Base-by-base conservation (phyloP, 2,888 invertebrate species). In the Adineta ricciae region DNA sequence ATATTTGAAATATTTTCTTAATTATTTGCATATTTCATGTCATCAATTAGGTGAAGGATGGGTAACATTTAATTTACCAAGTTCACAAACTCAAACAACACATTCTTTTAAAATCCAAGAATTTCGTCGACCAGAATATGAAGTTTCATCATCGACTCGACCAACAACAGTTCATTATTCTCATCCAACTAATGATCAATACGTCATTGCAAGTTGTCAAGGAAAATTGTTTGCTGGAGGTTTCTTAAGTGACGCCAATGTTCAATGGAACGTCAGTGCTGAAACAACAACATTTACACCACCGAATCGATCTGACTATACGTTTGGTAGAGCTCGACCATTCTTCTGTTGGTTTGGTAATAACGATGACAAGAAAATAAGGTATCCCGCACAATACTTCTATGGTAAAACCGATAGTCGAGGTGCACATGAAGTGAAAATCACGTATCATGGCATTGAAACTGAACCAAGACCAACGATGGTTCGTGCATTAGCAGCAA, bases 241-340 rank as follows among this genome's bases (percentile, higher is more conserved):
- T 36, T 78, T 24, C 41, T 78, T 78, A 78, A 78, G 24, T 38
- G 73, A 78, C 41, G 73, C 73, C 27, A 78, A 78, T 78, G 73
- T 78, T 36, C 38, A 41, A 41, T 78, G 73, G 73, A 41, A 24
- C 38, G 73, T 78, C 16, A 21, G 24, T 24, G 38, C 73, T 78
- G 73, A 78, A 78, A 78, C 73, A 78, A 78, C 73, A 78, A 36
- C 8, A 78, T 78, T 41, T 78, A 78, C 73, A 36, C 73, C 73
- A 36, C 38, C 73, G 7, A 78, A 78, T 2, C 19, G 73, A 78
- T 78, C 73, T 78, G 73, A 78, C 19, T 78, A 78, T 41, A 78
- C 16, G 41, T 78, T 78, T 41, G 73, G 73, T 41, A 78, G 36
- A 78, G 73, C 21, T 78, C 41, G 24, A 24, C 36, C 36, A 36